Evolutionary conservation across 2,888 invertebrate species (phyloP).

Genomic region (Kryphioiulus occultus): DNA sequence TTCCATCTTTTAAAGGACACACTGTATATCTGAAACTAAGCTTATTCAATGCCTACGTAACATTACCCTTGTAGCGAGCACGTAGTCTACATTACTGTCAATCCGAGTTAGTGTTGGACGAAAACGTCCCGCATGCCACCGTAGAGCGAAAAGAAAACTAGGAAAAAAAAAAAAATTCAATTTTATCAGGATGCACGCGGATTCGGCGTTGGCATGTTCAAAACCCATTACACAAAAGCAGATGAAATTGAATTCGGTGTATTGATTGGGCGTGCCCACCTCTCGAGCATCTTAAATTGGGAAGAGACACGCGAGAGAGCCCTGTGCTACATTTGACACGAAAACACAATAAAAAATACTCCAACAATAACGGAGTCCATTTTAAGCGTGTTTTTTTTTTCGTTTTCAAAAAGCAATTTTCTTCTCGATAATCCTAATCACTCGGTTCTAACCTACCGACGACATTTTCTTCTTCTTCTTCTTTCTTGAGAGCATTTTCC

Average conservation of each 20-base stretch:
- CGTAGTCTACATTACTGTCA: too few relatives aligned
- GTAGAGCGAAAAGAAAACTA: not conserved
- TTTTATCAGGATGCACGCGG: not conserved
- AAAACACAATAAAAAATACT: not conserved
- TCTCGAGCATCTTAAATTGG: not conserved
- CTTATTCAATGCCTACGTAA: too few relatives aligned
- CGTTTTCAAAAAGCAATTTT: not conserved
- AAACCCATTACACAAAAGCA: not conserved
- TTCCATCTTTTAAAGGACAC: too few relatives aligned
- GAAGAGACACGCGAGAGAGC: not conserved
- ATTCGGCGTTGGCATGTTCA: not conserved
- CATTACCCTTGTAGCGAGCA: too few relatives aligned
- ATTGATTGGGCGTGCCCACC: not conserved
- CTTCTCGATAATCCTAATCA: not conserved
- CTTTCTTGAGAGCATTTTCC: too few relatives aligned
- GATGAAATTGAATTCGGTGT: not conserved
- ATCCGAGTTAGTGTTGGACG: not conserved
- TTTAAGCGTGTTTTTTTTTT: not conserved
- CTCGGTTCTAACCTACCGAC: not conserved
- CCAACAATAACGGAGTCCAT: not conserved
- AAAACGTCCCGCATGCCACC: not conserved
- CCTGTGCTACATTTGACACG: not conserved
- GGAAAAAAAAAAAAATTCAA: not conserved
- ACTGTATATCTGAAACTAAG: too few relatives aligned
- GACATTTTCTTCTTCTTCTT: not conserved